Conservation (phyloP, 2,797 vertebrate species). For the Hydrolagus colliei region DNA sequence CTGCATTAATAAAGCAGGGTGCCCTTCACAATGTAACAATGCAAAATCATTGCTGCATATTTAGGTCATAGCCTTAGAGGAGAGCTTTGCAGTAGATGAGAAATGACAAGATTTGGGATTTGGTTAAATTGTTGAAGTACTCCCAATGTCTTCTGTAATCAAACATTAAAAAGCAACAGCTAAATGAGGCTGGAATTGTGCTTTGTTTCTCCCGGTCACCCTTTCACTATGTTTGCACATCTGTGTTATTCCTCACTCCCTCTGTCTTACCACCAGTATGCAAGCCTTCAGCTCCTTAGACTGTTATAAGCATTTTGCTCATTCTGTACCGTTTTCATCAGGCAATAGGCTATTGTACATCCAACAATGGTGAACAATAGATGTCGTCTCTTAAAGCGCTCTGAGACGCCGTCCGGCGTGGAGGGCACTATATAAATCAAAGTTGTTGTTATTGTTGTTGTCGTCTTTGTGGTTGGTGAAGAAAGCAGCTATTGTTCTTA, state of each 20-base stretch:
- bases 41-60: neutral
- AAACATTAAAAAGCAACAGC: neutral
- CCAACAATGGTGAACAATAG: neutral
- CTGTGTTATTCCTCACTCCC: too few relatives aligned
- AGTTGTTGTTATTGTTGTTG: too few relatives aligned
- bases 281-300: too few relatives aligned
- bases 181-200: neutral
- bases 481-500: neutral
- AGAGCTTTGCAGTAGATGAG: neutral
- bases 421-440: too few relatives aligned
- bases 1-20: neutral
- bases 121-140: slow-evolving; percentile 19
- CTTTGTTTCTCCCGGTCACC: neutral
- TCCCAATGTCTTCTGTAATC: neutral
- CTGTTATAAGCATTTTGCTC: neutral
- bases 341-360: neutral
- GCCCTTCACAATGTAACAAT: neutral
- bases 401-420: too few relatives aligned
- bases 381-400: neutral
- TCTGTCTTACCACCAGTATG: too few relatives aligned
- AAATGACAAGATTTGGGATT: neutral
- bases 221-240: too few relatives aligned
- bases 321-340: neutral
- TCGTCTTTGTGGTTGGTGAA: neutral
- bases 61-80: neutral